A percentile compares a stretch with the other conserved stretches of the same genome.
phyloP scores from a whole-genome alignment of 1,140 invertebrate species.

The Olivierus martensii region DNA sequence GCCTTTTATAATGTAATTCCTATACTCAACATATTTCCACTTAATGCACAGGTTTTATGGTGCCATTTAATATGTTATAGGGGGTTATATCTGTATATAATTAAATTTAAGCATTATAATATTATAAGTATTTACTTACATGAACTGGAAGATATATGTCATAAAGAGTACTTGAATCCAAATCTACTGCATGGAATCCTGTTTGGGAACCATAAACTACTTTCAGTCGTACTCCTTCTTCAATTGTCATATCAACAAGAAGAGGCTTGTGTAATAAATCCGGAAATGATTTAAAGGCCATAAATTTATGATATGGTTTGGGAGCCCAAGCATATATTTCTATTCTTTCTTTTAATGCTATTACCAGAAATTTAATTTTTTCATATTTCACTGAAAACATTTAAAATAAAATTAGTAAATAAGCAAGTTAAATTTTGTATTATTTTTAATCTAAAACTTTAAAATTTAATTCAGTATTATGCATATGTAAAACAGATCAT shows the following conservation, averaged over 20 bases:
- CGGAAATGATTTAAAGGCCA: conserved; percentile 92
- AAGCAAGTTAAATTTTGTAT: no score
- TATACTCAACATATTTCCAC: no score
- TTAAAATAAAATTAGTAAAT: no score
- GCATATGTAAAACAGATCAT: no score
- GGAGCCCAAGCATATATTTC: conserved; percentile 99
- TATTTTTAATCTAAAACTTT: no score
- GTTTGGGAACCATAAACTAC: conserved; percentile 96
- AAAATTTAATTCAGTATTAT: no score
- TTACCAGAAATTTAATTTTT: conserved; percentile 97
- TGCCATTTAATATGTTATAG: no score
- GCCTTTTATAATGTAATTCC: no score
- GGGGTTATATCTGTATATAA: no score
- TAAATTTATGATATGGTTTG: conserved; percentile 99
- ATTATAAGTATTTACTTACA: no score
- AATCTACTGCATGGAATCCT: conserved; percentile 97
- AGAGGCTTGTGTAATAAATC: conserved; percentile 64
- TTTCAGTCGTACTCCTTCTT: conserved; percentile 94
- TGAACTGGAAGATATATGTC: conserved; percentile 98
- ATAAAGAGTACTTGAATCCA: conserved; percentile 92
- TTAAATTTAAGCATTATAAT: no score
- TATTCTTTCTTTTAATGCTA: conserved; percentile 94
- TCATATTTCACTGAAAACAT: conserved; percentile 91
- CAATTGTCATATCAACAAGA: conserved; percentile 93
- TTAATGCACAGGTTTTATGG: no score